Percentiles rank a stretch among this genome's conserved stretches.
These are phyloP conservation scores for Potamilus streckersoni DNA, from an alignment of 1,140 invertebrate species.

Conservation along the genomic window DNA sequence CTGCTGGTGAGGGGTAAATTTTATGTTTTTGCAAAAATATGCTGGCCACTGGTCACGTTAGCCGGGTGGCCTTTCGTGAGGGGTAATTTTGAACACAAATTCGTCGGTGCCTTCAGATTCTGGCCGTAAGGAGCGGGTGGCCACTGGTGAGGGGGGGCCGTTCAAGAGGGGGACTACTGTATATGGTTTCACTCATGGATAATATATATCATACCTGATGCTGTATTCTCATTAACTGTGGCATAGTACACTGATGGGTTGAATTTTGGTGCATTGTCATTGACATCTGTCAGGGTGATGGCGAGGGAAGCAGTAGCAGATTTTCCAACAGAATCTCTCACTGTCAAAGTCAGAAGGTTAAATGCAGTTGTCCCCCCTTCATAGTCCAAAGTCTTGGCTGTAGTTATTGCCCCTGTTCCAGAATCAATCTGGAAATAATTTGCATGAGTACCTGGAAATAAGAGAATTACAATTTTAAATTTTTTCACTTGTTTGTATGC, in stretches of 20 bases:
- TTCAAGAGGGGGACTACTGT: too few relatives aligned
- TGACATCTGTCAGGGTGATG: conserved; percentile 10
- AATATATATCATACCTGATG: conserved; percentile 9
- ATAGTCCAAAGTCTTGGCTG: not conserved
- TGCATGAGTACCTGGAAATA: too few relatives aligned
- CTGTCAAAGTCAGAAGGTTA: conserved; percentile 4
- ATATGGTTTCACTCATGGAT: not conserved
- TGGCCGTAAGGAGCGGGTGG: too few relatives aligned
- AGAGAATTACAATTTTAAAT: too few relatives aligned
- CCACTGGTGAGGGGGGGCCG: too few relatives aligned
- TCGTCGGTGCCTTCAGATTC: too few relatives aligned
- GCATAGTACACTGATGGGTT: conserved; percentile 21
- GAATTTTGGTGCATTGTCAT: conserved; percentile 26
- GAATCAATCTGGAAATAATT: conserved; percentile 10
- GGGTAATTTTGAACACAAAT: too few relatives aligned
- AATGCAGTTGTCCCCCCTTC: not conserved
- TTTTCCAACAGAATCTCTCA: conserved; percentile 11
- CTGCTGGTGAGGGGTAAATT: too few relatives aligned
- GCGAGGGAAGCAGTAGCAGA: conserved; percentile 3
- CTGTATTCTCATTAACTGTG: conserved; percentile 28
- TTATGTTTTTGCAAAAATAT: too few relatives aligned
- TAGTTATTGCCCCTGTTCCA: conserved; percentile 9
- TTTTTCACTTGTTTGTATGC: too few relatives aligned
- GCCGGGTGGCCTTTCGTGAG: too few relatives aligned
- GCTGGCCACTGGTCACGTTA: too few relatives aligned